Percentiles rank a stretch among this genome's conserved stretches.
Evolutionary conservation across 1,140 invertebrate species (phyloP).

Genomic region (Anagrus nilaparvatae): DNA sequence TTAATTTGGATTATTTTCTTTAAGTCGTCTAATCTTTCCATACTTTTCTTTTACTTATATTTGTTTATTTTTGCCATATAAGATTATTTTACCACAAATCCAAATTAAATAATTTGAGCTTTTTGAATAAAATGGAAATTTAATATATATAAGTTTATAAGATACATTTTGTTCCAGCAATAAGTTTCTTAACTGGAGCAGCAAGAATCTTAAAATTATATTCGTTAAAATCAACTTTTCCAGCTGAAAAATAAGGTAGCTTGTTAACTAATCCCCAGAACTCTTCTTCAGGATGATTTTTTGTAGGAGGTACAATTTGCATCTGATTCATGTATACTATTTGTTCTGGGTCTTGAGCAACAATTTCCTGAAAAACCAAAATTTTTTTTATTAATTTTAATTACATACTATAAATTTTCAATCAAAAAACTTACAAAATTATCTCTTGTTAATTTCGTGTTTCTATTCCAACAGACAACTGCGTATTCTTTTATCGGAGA

Average conservation of each 20-base stretch:
- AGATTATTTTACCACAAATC: too few species aligned
- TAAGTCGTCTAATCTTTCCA: too few species aligned
- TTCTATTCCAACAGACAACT: slow-evolving; percentile 34
- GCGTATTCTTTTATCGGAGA: slow-evolving; percentile 25
- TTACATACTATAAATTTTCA: too few species aligned
- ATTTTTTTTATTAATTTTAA: too few species aligned
- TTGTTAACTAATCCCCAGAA: slow-evolving; percentile 53
- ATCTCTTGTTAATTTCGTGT: slow-evolving; percentile 7
- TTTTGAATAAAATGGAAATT: too few species aligned
- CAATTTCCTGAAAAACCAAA: slow-evolving; percentile 32
- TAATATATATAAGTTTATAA: too few species aligned
- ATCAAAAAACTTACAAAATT: slow-evolving; percentile 19
- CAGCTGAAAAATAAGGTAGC: slow-evolving; percentile 21
- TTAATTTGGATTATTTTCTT: too few species aligned
- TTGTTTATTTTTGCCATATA: too few species aligned
- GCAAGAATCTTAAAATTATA: slow-evolving; percentile 27
- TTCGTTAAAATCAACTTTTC: slow-evolving; percentile 21
- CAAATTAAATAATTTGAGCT: too few species aligned
- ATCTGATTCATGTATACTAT: slow-evolving; percentile 56
- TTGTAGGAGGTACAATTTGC: slow-evolving; percentile 43
- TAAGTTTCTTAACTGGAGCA: slow-evolving; percentile 19
- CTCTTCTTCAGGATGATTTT: slow-evolving; percentile 46
- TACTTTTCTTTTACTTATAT: too few species aligned
- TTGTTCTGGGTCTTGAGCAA: slow-evolving; percentile 40
- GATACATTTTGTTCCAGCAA: slow-evolving; percentile 31